Conservation (phyloP, 2,797 vertebrate genomes). For the Aselliscus stoliczkanus region DNA sequence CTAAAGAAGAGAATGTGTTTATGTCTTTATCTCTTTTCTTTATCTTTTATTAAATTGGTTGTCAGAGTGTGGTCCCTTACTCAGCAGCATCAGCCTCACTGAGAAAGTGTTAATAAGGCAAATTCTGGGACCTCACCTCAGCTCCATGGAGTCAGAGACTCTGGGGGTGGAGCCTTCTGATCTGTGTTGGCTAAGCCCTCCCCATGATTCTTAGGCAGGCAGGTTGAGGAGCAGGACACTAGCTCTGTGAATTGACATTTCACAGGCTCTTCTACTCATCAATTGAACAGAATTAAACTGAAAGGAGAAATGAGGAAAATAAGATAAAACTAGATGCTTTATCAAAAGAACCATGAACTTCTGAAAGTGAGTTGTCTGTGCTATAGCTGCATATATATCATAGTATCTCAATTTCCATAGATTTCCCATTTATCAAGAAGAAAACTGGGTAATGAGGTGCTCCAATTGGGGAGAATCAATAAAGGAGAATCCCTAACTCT, state of each 20-base stretch:
- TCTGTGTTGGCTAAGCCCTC: background rate
- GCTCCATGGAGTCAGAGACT: background rate
- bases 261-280: background rate
- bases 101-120: background rate
- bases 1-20: background rate
- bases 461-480: background rate
- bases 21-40: background rate
- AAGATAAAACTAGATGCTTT: background rate
- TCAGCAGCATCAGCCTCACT: background rate
- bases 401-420: background rate
- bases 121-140: background rate
- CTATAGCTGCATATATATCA: background rate
- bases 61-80: background rate
- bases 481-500: background rate
- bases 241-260: background rate
- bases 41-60: background rate
- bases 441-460: background rate
- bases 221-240: too few species aligned
- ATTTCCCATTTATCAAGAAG: background rate
- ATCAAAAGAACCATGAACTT: background rate
- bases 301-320: background rate
- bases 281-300: background rate
- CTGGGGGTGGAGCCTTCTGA: fast-evolving
- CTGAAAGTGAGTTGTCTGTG: background rate
- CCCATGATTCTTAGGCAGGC: background rate